A percentile compares a stretch with the other conserved stretches of the same genome.
phyloP scores from a whole-genome alignment of 2,797 vertebrate species.

The Chanos chanos region DNA sequence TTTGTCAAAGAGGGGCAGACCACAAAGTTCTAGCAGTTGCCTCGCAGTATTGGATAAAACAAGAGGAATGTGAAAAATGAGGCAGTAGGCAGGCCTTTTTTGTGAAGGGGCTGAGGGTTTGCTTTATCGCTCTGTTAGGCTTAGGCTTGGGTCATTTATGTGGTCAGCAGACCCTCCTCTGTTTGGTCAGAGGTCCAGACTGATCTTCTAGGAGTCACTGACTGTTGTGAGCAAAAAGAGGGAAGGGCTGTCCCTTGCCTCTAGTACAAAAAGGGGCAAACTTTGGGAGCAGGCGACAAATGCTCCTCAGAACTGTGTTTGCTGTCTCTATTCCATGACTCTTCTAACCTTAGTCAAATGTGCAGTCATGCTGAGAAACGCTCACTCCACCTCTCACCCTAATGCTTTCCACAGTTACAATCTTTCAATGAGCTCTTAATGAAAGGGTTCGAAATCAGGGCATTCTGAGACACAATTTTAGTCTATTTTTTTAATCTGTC shows the following conservation, averaged over 20 bases:
- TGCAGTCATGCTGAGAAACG: neutral
- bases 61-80: constrained; percentile 19
- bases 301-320: too few species aligned
- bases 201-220: constrained; percentile 15
- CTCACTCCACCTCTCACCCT: neutral
- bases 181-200: neutral
- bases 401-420: constrained; percentile 20
- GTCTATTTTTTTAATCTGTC: neutral
- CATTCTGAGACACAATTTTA: neutral
- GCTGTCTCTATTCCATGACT: neutral
- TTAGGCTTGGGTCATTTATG: constrained; percentile 3
- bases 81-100: constrained; percentile 14
- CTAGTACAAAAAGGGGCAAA: neutral
- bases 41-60: constrained; percentile 9
- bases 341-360: neutral
- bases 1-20: too few species aligned
- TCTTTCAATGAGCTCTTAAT: neutral
- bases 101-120: neutral
- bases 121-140: neutral
- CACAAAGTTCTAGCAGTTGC: too few species aligned
- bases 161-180: neutral
- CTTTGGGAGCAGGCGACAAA: too few species aligned
- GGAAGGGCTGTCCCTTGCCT: neutral
- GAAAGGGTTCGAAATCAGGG: neutral
- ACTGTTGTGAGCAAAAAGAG: neutral